Evolutionary conservation across 1,140 invertebrate species (phyloP), one percentile per base, ranked within the genome.

Genomic region (Bombus vancouverensis): DNA sequence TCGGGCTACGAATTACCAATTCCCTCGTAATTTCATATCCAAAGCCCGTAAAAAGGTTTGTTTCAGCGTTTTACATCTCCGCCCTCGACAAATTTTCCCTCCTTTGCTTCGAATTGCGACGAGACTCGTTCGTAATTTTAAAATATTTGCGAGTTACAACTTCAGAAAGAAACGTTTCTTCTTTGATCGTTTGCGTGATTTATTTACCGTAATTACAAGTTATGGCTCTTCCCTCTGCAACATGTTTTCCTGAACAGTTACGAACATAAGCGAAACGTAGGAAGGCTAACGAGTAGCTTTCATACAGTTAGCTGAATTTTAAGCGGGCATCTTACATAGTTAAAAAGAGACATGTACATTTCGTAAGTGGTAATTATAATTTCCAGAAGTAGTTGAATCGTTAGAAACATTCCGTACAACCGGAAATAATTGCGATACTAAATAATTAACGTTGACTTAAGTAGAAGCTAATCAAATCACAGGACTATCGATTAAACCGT

Each of bases 11-110:
- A 81, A 71, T 81, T 57, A 72, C 32, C 47, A 72, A 53, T 28
- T 22, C 28, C 6, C 4, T 62, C 18, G 70, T 81, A 81, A 81
- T 73, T 73, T 57, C 34, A 73, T 73, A 59, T 28, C 70, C n/a
- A 12, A 73, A 44, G 71, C 13, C 28, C 22, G 34, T 12, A 12
- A 39, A 28, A n/a, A 72, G 0, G 12, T 42, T n/a, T 42, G 39
- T 28, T 72, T 28, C 34, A 10, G 18, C 47, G n/a, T n/a, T 72
- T 42, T 44, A 28, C 2, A 8, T 71, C 39, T 13, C 42, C 39
- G 1, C 15, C 3, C 2, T 18, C 32, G 0, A 18, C 15, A 22
- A 22, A 9, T 22, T 22, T 10, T 65, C n/a, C 13, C 0, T 72
- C 13, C 12, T 22, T 53, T 8, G 18, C 18, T 22, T 53, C 47